Evolutionary conservation across 2,888 invertebrate species (phyloP).

Genomic region (Girardia tigrina): DNA sequence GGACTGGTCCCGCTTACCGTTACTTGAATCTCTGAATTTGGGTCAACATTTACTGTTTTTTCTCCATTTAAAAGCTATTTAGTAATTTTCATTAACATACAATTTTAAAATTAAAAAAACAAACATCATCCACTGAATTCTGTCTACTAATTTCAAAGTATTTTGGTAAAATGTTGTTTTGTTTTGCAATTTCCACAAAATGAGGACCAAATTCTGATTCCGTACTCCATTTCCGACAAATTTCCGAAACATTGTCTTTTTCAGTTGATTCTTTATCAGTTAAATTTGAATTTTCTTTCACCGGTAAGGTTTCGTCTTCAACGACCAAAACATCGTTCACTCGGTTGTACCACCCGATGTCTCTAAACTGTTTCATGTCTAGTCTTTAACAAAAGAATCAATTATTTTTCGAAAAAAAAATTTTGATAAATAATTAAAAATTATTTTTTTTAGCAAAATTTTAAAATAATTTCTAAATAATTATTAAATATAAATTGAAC

Average conservation of each 20-base stretch:
- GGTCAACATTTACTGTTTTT: neutral
- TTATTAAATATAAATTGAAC: no score
- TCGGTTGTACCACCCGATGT: neutral
- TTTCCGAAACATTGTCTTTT: neutral
- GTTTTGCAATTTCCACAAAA: neutral
- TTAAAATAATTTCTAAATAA: no score
- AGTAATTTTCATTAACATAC: neutral
- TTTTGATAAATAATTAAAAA: no score
- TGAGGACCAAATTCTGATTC: neutral
- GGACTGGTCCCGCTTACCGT: constrained; percentile 5
- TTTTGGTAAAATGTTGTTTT: neutral
- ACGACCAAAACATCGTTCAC: neutral
- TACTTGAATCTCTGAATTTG: neutral
- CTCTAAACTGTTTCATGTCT: no score
- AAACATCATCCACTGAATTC: neutral
- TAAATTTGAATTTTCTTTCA: neutral
- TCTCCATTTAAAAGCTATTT: neutral
- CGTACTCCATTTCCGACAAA: constrained; percentile 1
- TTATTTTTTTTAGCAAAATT: no score
- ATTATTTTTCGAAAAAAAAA: no score
- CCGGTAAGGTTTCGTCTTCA: neutral
- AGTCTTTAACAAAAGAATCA: no score
- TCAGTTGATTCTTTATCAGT: neutral
- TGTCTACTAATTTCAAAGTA: neutral
- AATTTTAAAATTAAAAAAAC: neutral